Percentiles rank a stretch among this genome's conserved stretches.
Evolutionary conservation across 2,888 invertebrate genomes (phyloP).

Genomic region (Ceriagrion tenellum): DNA sequence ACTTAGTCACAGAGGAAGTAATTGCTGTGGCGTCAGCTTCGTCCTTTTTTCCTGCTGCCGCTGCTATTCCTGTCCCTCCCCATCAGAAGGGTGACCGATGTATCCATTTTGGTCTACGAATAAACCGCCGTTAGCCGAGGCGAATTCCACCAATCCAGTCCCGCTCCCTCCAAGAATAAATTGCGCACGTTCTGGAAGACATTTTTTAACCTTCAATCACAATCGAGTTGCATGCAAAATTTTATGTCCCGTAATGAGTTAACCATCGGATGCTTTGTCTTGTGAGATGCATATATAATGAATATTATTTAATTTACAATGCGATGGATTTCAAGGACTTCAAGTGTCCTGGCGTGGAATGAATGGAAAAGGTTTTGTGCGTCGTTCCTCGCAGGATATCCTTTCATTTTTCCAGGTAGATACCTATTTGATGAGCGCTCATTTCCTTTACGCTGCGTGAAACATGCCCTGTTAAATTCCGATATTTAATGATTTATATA

Average conservation of each 20-base stretch:
- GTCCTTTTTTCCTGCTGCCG: background rate
- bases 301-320: background rate
- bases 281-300: background rate
- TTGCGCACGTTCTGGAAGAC: background rate
- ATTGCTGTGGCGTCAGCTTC: background rate
- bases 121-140: background rate
- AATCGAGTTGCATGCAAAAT: background rate
- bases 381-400: background rate
- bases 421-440: too few relatives aligned
- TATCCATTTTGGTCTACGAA: conserved; percentile 2
- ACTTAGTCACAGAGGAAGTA: background rate
- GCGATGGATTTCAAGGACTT: background rate
- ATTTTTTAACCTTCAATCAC: background rate
- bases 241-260: background rate
- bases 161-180: background rate
- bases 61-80: background rate
- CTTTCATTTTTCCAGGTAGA: background rate
- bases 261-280: background rate
- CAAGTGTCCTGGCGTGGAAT: background rate
- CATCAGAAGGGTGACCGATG: conserved; percentile 8
- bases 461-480: too few relatives aligned
- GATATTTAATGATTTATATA: too few relatives aligned
- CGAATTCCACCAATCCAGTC: background rate
- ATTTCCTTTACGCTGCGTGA: too few relatives aligned
- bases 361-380: background rate